These are phyloP conservation scores for Cephus rjabovi DNA, from an alignment of 2,888 invertebrate species.

Conservation along the genomic window DNA sequence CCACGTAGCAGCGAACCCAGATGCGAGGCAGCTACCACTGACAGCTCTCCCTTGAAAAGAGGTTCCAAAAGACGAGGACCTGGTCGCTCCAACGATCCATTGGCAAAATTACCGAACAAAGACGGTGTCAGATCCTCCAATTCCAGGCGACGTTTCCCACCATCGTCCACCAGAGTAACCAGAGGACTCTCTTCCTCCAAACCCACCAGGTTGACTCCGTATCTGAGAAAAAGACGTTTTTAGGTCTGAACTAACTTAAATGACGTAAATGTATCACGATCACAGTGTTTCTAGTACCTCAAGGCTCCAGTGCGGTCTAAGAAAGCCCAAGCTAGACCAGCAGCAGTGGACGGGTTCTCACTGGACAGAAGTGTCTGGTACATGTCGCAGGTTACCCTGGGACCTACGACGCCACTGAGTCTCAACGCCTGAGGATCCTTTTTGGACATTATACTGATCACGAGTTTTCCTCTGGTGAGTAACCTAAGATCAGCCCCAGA, in stretches of 20 bases:
- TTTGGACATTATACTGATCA: slow-evolving; percentile 78
- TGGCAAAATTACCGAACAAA: slow-evolving; percentile 73
- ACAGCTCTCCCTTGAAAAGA: slow-evolving; percentile 83
- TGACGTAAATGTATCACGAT: slow-evolving; percentile 14
- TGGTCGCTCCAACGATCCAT: slow-evolving; percentile 81
- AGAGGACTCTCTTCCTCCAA: slow-evolving; percentile 69
- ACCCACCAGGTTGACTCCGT: slow-evolving; percentile 42
- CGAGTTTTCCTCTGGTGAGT: slow-evolving; percentile 80
- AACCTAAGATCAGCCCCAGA: slow-evolving; percentile 81
- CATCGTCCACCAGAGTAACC: slow-evolving; percentile 79
- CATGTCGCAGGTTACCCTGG: slow-evolving; percentile 83
- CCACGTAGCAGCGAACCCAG: slow-evolving; percentile 75
- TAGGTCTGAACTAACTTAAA: neutral
- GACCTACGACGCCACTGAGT: slow-evolving; percentile 78
- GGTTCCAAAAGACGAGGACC: slow-evolving; percentile 86
- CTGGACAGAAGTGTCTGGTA: slow-evolving; percentile 79
- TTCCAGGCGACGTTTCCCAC: slow-evolving; percentile 78
- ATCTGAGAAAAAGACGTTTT: neutral
- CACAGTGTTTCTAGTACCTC: slow-evolving; percentile 78
- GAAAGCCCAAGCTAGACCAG: slow-evolving; percentile 82
- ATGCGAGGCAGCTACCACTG: slow-evolving; percentile 76
- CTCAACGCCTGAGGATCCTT: slow-evolving; percentile 74
- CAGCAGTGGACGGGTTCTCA: slow-evolving; percentile 66
- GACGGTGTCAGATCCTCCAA: slow-evolving; percentile 79
- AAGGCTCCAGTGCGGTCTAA: slow-evolving; percentile 83